phyloP scores from a whole-genome alignment of 2,888 invertebrate genomes.

The Exephanes ischioxanthus region DNA sequence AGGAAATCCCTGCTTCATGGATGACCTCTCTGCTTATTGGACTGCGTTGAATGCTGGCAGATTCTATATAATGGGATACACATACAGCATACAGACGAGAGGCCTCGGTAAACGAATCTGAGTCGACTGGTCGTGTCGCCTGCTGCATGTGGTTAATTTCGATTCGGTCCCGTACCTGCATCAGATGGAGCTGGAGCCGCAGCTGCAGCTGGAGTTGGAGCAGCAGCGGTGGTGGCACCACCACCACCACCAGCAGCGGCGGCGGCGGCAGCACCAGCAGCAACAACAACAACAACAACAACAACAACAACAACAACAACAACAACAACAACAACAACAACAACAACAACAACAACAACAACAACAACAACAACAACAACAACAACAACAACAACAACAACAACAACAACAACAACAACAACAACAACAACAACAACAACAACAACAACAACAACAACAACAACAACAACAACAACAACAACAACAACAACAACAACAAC shows the following conservation, averaged over 20 bases:
- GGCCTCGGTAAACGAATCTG: constrained; percentile 62
- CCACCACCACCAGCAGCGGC: too few species aligned
- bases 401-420: too few species aligned
- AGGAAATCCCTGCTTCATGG: not conserved
- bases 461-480: constrained; percentile 34
- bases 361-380: too few species aligned
- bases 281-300: constrained; percentile 41
- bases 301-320: too few species aligned
- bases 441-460: constrained; percentile 3
- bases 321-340: too few species aligned
- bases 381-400: too few species aligned
- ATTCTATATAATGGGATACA: not conserved
- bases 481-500: too few species aligned
- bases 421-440: too few species aligned
- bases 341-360: too few species aligned
- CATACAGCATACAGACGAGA: not conserved
- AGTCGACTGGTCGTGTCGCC: constrained; percentile 60
- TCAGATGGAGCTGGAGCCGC: constrained; percentile 51
- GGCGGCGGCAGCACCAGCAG: constrained; percentile 31
- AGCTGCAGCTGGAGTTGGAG: constrained; percentile 52
- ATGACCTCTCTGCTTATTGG: constrained; percentile 4
- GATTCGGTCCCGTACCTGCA: constrained; percentile 65
- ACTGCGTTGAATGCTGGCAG: not conserved
- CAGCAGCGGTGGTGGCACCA: constrained; percentile 39
- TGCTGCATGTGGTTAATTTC: constrained; percentile 67